Base-by-base conservation (phyloP, 2,888 invertebrate species). In the Aromia moschata region DNA sequence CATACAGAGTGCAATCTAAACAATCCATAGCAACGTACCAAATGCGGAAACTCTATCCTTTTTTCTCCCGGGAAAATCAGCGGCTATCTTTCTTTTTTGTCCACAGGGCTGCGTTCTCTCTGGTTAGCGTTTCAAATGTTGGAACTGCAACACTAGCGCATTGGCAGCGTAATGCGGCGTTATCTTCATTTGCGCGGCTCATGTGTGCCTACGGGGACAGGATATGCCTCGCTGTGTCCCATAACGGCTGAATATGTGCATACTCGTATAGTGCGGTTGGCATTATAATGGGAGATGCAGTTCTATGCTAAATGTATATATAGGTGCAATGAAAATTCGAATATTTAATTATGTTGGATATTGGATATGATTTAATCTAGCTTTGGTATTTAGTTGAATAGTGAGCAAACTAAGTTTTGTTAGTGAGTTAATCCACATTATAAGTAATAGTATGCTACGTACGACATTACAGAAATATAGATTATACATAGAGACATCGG, bases 151-250 rank as follows among this genome's bases (percentile, higher is more conserved):
- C 72, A 69, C 65, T 64, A 64, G 69, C 70, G 72, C 71, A 72
- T 72, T 71, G 69, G 65, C 67, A 63, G 67, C 64, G 70, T 70
- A 75, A 74, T 75, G 75, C 69, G 68, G 71, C 77, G 77, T 79
- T 79, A 79, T 79, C 78, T 78, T 74, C 77, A 77, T 77, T 77
- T 77, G 75, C 73, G 67, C 74, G 72, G 73, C 70, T 74, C 69
- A 68, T 73, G 74, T 67, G 65, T 65, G 71, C 73, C 73, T 73
- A 71, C 61, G 60, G 69, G 72, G 68, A 71, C 65, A 64, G 71
- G 65, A 68, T 49, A 49, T 36, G 49, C 49, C 14, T 20, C 20
- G 49, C 68, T 63, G 67, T 43, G 65, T 64, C 65, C 70, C 69
- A 67, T 70, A 70, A 72, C 56, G 58, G 60, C 57, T 49, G 60